Conservation (phyloP, 2,888 invertebrate species). For the Pachliopta kotzebuea region DNA sequence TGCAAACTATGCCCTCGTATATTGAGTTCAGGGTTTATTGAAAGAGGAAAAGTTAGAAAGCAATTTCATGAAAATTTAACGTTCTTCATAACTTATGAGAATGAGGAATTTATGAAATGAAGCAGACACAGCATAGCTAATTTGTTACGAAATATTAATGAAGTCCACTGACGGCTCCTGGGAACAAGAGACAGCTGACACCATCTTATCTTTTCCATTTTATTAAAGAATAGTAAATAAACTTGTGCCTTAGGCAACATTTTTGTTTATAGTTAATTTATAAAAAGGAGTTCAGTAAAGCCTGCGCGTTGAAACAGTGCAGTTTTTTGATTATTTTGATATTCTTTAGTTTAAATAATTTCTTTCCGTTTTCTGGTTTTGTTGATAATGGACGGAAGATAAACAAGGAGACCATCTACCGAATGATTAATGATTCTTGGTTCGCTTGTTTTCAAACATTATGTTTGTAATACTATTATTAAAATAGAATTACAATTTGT, state of each 20-base stretch:
- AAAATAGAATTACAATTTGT: background rate
- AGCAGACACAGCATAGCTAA: slow-evolving; percentile 71
- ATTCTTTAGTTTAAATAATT: background rate
- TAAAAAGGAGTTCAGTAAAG: background rate
- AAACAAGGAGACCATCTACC: background rate
- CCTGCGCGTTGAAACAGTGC: background rate
- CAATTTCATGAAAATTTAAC: slow-evolving; percentile 77
- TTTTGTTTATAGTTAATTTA: background rate
- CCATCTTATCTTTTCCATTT: slow-evolving; percentile 19
- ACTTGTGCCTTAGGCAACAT: background rate
- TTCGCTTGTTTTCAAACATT: background rate
- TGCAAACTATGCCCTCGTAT: slow-evolving; percentile 66
- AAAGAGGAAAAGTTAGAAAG: slow-evolving; percentile 72
- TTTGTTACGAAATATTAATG: slow-evolving; percentile 69
- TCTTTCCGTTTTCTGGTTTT: background rate
- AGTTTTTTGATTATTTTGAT: background rate
- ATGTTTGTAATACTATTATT: background rate
- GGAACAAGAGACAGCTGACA: slow-evolving; percentile 15
- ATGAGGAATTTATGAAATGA: slow-evolving; percentile 70
- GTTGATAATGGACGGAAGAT: background rate
- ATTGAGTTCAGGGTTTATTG: slow-evolving; percentile 66
- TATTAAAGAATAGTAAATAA: background rate
- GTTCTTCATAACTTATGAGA: slow-evolving; percentile 67
- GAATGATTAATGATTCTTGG: background rate
- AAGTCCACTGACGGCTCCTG: slow-evolving; percentile 42